phyloP scores from a whole-genome alignment of 2,113 vertebrate genomes.

The Melanotaenia duboulayi region DNA sequence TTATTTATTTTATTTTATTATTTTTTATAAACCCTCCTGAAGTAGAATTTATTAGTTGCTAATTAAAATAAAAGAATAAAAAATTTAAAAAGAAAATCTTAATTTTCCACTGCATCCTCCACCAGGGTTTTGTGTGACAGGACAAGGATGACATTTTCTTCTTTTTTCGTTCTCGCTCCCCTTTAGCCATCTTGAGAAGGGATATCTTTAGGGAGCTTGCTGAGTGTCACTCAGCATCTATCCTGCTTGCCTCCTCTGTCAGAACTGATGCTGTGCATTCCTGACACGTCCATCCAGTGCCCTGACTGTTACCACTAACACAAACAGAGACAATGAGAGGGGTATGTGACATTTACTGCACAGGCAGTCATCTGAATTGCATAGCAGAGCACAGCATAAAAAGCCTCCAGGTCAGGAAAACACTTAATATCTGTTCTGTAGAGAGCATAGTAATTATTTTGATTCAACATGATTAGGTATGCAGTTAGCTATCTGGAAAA shows the following conservation, averaged over 20 bases:
- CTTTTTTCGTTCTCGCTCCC: constrained; percentile 1
- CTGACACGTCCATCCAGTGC: constrained; percentile 44
- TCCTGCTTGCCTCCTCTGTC: constrained; percentile 40
- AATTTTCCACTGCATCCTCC: constrained; percentile 1
- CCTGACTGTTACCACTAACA: constrained; percentile 44
- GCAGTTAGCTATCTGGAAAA: constrained; percentile 1
- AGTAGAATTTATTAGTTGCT: constrained; percentile 21
- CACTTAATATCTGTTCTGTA: background rate
- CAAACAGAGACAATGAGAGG: constrained; percentile 29
- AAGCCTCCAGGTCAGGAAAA: constrained; percentile 9
- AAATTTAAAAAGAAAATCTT: constrained; percentile 1
- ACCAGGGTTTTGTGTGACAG: constrained; percentile 26
- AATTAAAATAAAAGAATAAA: constrained; percentile 19
- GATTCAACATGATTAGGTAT: constrained; percentile 6
- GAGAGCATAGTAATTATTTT: background rate
- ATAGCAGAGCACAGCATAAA: background rate
- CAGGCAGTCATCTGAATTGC: constrained; percentile 14
- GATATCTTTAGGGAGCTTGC: constrained; percentile 48
- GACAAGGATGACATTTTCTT: constrained; percentile 26
- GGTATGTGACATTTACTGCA: constrained; percentile 43
- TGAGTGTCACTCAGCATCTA: constrained; percentile 66
- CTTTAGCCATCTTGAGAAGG: constrained; percentile 32
- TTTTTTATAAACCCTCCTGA: background rate
- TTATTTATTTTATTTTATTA: too few species aligned
- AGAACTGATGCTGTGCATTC: constrained; percentile 55